phyloP scores from a whole-genome alignment of 2,113 vertebrate genomes.

The Tachysurus fulvidraco region DNA sequence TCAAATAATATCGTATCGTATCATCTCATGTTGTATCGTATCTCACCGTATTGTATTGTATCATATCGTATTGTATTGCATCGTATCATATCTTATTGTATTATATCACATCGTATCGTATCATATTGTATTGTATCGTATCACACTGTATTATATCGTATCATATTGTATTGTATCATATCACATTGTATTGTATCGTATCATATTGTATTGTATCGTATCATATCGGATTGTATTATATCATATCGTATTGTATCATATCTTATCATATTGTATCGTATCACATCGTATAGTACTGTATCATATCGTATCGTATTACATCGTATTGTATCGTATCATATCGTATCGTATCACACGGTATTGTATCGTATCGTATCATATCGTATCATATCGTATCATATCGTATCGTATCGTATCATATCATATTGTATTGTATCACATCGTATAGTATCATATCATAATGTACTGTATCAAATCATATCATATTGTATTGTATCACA shows the following conservation, averaged over 20 bases:
- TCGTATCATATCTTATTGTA: background rate
- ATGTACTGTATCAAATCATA: background rate
- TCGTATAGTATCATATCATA: background rate
- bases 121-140: background rate
- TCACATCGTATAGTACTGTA: background rate
- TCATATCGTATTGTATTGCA: background rate
- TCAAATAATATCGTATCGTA: background rate
- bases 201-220: background rate
- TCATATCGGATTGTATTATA: background rate
- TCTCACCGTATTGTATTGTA: background rate
- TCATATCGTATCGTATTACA: background rate
- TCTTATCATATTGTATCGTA: background rate
- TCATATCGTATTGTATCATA: background rate
- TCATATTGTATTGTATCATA: background rate
- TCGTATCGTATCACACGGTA: background rate
- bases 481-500: background rate
- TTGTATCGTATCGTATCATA: background rate
- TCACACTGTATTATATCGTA: background rate
- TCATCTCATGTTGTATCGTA: background rate
- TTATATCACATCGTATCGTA: background rate
- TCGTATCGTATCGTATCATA: background rate
- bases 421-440: background rate
- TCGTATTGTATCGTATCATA: background rate
- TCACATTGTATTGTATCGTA: background rate
- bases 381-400: background rate